Conservation (phyloP, 1,140 invertebrate species). For the Vollenhovia emeryi region DNA sequence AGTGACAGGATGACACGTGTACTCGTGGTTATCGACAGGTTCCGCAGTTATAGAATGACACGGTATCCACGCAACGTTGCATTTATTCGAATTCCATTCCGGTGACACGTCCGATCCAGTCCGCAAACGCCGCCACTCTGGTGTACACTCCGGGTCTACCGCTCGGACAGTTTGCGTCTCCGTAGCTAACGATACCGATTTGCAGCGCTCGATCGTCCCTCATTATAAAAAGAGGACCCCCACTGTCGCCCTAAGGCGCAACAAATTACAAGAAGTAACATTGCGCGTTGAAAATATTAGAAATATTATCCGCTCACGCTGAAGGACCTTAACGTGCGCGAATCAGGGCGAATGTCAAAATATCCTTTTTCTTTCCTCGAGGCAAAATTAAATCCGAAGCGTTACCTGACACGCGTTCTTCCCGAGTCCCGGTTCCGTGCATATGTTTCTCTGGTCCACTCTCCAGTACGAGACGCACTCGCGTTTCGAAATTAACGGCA, state of each 20-base stretch:
- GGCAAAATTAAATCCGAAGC: neutral
- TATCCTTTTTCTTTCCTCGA: neutral
- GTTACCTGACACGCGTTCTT: slow-evolving; percentile 69
- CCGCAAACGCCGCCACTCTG: slow-evolving; percentile 27
- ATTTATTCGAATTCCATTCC: neutral
- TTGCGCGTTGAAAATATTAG: neutral
- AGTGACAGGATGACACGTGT: neutral
- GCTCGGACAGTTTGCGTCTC: slow-evolving; percentile 71
- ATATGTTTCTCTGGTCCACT: slow-evolving; percentile 62
- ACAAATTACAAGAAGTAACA: neutral
- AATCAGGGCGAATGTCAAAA: neutral
- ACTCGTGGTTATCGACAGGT: neutral
- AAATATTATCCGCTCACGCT: neutral
- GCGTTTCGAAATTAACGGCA: slow-evolving; percentile 67
- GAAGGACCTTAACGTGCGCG: neutral
- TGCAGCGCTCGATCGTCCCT: slow-evolving; percentile 55
- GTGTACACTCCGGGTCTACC: slow-evolving; percentile 68
- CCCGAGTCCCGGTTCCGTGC: slow-evolving; percentile 34
- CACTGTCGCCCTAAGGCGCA: slow-evolving; percentile 69
- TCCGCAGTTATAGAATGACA: neutral
- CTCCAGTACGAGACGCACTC: slow-evolving; percentile 55
- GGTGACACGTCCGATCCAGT: slow-evolving; percentile 46
- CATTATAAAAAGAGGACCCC: slow-evolving; percentile 66
- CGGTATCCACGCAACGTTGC: neutral
- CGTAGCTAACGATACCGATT: slow-evolving; percentile 74